phyloP scores from a whole-genome alignment of 2,113 vertebrate species.

The Indri indri region DNA sequence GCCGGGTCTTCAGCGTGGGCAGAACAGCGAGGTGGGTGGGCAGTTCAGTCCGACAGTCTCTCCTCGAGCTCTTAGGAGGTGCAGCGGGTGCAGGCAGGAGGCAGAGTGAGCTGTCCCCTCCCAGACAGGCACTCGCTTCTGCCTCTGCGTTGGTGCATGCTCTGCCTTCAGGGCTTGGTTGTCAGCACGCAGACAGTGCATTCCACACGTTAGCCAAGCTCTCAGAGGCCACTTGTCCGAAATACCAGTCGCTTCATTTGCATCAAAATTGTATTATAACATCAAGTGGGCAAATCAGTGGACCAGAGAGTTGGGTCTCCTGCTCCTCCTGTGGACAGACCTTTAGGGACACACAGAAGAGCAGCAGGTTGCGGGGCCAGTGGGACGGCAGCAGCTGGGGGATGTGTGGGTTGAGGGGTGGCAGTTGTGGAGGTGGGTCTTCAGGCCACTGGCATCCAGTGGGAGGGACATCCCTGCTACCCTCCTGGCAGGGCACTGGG shows the following conservation, averaged over 20 bases:
- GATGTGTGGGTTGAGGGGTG: background rate
- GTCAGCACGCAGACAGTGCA: background rate
- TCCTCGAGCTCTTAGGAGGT: background rate
- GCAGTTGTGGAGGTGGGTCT: background rate
- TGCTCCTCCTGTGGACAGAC: background rate
- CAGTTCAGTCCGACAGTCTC: background rate
- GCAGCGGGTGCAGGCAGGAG: rapidly evolving
- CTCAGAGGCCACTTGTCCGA: background rate
- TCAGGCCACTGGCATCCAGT: background rate
- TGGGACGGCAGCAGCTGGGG: background rate
- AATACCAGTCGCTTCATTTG: background rate
- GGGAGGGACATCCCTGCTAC: no score
- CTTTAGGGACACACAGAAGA: background rate
- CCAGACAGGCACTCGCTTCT: background rate
- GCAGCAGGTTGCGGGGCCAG: background rate
- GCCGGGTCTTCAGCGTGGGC: rapidly evolving
- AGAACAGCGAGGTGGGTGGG: background rate
- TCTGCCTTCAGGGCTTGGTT: rapidly evolving
- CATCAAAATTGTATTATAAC: background rate
- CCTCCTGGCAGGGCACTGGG: rapidly evolving
- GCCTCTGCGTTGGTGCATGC: background rate
- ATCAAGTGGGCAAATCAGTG: background rate
- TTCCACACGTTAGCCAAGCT: background rate
- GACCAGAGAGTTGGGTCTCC: background rate
- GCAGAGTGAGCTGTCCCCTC: background rate